These are phyloP conservation scores for Stenodera caucasica DNA, from an alignment of 2,888 invertebrate species.

Conservation along the genomic window DNA sequence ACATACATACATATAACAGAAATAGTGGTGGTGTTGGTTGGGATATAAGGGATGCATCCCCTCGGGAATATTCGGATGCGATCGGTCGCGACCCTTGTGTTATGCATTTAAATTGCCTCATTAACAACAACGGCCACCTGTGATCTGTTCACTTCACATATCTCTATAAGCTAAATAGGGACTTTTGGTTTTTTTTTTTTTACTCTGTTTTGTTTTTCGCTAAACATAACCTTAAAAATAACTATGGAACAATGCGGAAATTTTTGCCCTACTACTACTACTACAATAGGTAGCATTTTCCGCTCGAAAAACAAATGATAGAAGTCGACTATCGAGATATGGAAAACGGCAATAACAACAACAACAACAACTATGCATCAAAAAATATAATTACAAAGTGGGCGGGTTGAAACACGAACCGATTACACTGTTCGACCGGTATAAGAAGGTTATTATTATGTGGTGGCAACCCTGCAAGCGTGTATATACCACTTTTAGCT, in stretches of 20 bases:
- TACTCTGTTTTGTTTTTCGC: too few species aligned
- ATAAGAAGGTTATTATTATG: constrained; percentile 53
- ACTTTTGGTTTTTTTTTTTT: neutral
- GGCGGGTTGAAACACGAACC: constrained; percentile 54
- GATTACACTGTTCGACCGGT: constrained; percentile 50
- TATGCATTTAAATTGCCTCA: constrained; percentile 60
- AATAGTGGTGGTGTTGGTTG: neutral
- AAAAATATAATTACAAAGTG: constrained; percentile 56
- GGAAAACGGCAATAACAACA: neutral
- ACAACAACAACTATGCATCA: constrained; percentile 42
- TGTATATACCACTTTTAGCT: constrained; percentile 43
- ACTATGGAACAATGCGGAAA: too few species aligned
- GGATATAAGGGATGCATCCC: constrained; percentile 30
- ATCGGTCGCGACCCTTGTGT: constrained; percentile 52
- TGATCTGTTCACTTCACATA: constrained; percentile 42
- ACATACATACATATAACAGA: too few species aligned
- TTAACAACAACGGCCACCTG: constrained; percentile 55
- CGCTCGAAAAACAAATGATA: neutral
- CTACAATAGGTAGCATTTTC: too few species aligned
- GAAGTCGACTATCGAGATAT: neutral
- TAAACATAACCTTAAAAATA: too few species aligned
- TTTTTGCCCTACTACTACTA: too few species aligned
- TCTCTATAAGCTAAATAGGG: too few species aligned
- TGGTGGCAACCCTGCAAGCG: constrained; percentile 54
- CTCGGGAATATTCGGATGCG: constrained; percentile 46